Base-by-base conservation (phyloP, 2,888 invertebrate species). In the Latrodectus elegans region DNA sequence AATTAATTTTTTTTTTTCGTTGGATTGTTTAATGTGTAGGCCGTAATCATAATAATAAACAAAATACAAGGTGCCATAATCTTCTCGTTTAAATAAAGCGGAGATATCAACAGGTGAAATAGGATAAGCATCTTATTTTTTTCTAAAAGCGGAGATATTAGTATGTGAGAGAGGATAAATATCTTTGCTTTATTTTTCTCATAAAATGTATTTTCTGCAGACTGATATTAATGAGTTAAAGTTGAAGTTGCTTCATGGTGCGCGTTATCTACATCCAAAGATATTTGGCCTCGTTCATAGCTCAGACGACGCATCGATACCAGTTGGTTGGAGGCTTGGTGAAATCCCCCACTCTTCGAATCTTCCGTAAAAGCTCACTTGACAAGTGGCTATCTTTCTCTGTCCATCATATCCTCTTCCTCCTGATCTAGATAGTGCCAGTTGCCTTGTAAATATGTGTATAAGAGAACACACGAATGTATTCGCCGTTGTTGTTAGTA, bases 371-470 rank as follows among this genome's bases (percentile, higher is more conserved):
- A 68, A 22, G 38, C 60, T 49, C 73, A 53, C 75, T 53, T 52
- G 17, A 26, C 70, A 15, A 52, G 53, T 52, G n/a, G 51, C 70
- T 75, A 78, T 60, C 74, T 14, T 64, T 76, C 68, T 71, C 81
- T 87, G 86, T 87, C 77, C 81, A 80, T 85, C 84, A 86, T 87
- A 83, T 88, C 84, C 78, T 78, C 64, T 80, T 52, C 73, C 55
- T 60, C 81, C 75, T 71, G 77, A 79, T 72, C 79, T 84, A 84
- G 83, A 64, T 80, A 84, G 84, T 84, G 84, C 82, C 84, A 88
- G 84, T 82, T 85, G 84, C 84, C 77, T 84, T 88, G 88, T 88
- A 88, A 80, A 88, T 88, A 88, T 88, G 84, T 88, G 85, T 85
- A 88, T 85, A 88, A 77, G 72, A 81, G 64, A 55, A 83, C 74